Evolutionary conservation across 2,888 invertebrate genomes (phyloP).

Genomic region (Sympetrum striolatum): DNA sequence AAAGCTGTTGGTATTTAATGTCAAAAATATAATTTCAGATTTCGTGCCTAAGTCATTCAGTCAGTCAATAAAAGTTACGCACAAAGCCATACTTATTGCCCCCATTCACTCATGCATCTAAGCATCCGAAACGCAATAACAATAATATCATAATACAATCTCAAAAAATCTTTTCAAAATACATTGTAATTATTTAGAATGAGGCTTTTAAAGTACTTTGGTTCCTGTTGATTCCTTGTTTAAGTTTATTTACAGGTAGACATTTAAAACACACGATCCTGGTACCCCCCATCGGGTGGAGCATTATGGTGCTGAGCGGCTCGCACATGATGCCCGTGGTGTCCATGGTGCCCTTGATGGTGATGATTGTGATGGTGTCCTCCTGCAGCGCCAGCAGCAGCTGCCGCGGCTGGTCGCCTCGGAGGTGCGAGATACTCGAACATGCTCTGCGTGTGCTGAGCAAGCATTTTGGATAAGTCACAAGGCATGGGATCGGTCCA

Average conservation of each 20-base stretch:
- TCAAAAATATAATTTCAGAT: too few relatives aligned
- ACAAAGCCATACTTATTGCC: not conserved
- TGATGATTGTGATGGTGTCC: conserved; percentile 74
- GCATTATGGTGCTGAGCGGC: conserved; percentile 46
- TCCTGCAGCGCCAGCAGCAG: conserved; percentile 59
- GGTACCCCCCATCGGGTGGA: conserved; percentile 76
- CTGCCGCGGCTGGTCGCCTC: conserved; percentile 65
- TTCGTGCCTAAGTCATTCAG: too few relatives aligned
- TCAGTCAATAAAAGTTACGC: too few relatives aligned
- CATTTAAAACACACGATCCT: conserved; percentile 80
- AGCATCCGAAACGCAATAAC: conserved; percentile 2
- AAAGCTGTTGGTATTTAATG: too few relatives aligned
- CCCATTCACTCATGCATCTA: conserved; percentile 8
- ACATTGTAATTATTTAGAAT: not conserved
- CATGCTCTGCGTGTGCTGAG: conserved; percentile 90
- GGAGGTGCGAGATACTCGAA: conserved; percentile 90
- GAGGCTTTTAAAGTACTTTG: not conserved
- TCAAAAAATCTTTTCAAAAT: not conserved
- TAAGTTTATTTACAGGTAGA: not conserved
- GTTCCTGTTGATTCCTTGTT: not conserved
- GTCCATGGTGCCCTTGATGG: conserved; percentile 58
- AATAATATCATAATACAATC: not conserved
- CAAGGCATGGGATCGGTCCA: conserved; percentile 98
- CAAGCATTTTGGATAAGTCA: conserved; percentile 89
- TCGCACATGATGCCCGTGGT: conserved; percentile 52